Base-by-base conservation (phyloP, 1,140 invertebrate species). In the Druon quercuslanigerum region DNA sequence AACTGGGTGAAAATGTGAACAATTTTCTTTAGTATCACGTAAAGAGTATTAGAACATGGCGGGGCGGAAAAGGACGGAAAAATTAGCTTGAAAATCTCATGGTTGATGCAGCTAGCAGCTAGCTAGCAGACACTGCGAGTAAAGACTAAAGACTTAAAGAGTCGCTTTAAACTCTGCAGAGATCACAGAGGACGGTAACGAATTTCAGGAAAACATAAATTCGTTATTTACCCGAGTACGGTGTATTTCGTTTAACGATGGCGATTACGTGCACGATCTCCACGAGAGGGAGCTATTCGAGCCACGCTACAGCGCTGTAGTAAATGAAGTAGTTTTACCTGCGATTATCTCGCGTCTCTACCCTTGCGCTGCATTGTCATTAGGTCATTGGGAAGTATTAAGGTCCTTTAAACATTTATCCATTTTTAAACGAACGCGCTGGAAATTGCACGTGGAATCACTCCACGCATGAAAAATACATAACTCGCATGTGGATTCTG, bases 191-290 rank as follows among this genome's bases (percentile, higher is more conserved):
- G 80, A 19, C 52, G 51, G 52, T 80, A 77, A 81, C 80, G 79
- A 80, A 82, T 85, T 86, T 86, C 79, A 82, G 81, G 84, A 87
- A 85, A 84, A 80, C 77, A 80, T 83, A 81, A 85, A 86, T 87
- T 85, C 76, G 81, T 85, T 86, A 85, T 85, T 86, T 82, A 72
- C 79, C 80, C 81, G 77, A 78, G 74, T 75, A 82, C 80, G 70
- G 73, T 78, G 76, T 71, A 72, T n/a, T 75, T 78, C 72, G 79
- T 78, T 82, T 85, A 87, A 85, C 79, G 84, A 84, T 79, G 83
- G 72, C 80, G 77, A 87, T 87, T 86, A 87, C 80, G 80, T 78
- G 81, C 81, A 84, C 84, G 84, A 84, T 75, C 77, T 74, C 73
- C 79, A 74, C 77, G 74, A 54, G 51, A 81, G 81, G 79, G 81